Evolutionary conservation across 2,888 invertebrate species (phyloP), one percentile per base, ranked within the genome.

Genomic region (Aricia artaxerxes): DNA sequence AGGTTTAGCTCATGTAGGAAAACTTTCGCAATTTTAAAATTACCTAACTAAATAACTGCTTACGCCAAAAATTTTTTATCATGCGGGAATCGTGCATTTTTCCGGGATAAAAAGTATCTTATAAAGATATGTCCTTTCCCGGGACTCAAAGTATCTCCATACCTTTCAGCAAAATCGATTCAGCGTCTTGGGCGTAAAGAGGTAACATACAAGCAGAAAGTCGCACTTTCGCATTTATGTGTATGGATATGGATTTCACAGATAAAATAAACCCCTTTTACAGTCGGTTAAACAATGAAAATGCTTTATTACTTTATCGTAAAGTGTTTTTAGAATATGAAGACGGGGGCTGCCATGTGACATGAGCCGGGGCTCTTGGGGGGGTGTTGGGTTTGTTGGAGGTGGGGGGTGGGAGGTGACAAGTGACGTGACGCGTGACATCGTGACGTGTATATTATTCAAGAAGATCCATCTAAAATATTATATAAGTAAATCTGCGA

Each of bases 291-390:
- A 24, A 57, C 35, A 69, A 69, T 11, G 13, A 16, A 35, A 69
- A 69, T 35, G 35, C 13, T 35, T 69, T 69, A 38, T 69, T 69
- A 35, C 35, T 38, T 69, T 69, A 69, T 38, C 35, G 69, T 16
- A 69, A 69, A 69, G 69, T 69, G 38, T 38, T 69, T 38, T 69
- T 38, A 38, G 16, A 35, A 69, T 69, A 69, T 69, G 69, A 69
- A 69, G 69, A 35, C 35, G 35, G 35, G 4, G 35, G 38, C 13
- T 64, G 35, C 35, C 35, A 16, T 69, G 69, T 69, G 13, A 35
- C 35, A 35, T 69, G 69, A 69, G 69, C 16, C 35, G 16, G 69
- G 35, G 24, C 24, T 24, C 24, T 24, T 24, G 24, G 24, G 16
- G 69, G 6, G 31, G 35, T 4, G 64, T 69, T 69, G 69, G 69